phyloP scores from a whole-genome alignment of 2,797 vertebrate genomes.

The Nothura maculosa region DNA sequence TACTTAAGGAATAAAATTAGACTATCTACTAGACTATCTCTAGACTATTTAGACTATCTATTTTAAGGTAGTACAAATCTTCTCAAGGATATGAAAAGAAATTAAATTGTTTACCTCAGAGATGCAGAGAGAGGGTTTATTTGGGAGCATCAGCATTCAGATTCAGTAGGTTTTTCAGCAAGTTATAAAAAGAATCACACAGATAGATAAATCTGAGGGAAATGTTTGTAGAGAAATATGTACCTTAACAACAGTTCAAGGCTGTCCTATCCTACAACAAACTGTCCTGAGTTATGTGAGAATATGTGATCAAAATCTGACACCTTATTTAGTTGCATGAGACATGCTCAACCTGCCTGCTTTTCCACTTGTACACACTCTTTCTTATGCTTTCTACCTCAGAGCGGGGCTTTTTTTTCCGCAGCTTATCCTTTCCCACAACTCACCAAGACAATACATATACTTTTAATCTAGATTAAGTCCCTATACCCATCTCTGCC shows the following conservation, averaged over 20 bases:
- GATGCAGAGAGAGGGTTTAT: not conserved
- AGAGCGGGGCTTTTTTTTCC: not conserved
- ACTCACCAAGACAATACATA: rapidly evolving
- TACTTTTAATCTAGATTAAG: not conserved
- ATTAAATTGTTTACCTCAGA: not conserved
- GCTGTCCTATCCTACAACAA: not conserved
- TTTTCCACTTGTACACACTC: not conserved
- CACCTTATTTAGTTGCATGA: not conserved
- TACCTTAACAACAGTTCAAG: not conserved
- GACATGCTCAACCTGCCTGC: rapidly evolving
- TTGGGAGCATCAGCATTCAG: not conserved
- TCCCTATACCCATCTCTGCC: not conserved
- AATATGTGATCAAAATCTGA: not conserved
- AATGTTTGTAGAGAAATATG: not conserved
- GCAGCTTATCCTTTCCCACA: rapidly evolving
- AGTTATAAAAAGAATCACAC: not conserved
- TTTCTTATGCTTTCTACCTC: not conserved
- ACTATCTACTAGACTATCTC: not conserved
- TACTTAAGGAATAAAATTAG: not conserved
- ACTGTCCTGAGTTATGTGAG: not conserved
- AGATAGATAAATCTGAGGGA: not conserved
- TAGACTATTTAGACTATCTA: no score
- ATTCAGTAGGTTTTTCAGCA: not conserved
- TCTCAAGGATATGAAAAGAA: not conserved
- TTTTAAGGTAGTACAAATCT: not conserved